Base-by-base conservation (phyloP, 2,888 invertebrate genomes). In the Acronicta aceris region DNA sequence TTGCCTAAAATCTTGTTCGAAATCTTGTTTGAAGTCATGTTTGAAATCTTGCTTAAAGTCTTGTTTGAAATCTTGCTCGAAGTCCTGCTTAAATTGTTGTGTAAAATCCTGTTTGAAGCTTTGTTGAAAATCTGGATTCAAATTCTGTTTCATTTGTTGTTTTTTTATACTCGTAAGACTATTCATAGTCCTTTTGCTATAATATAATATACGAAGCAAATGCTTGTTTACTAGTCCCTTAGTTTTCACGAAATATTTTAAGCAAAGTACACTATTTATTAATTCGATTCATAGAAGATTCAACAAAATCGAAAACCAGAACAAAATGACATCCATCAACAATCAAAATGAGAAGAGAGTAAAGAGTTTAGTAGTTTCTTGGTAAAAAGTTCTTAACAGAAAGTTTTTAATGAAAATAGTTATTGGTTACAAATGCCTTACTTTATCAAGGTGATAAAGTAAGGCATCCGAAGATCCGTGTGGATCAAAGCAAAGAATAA, bases 41-140 rank as follows among this genome's bases (percentile, higher is more conserved):
- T 38, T 38, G 7, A 38, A 38, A 38, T 38, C 38, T 38, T 38
- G 38, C 38, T 38, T 21, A 6, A 62, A 66, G 8, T 65, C 59
- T 40, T 47, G 47, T 30, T 47, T 54, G 15, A 68, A 66, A 27
- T 70, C 51, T n/a, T 51, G 50, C 5, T 69, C 56, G 12, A 66
- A 71, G 13, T 57, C 52, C 5, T 67, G 45, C 25, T 65, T 47
- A n/a, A 66, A 65, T 12, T 65, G 40, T 16, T 65, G 48, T 2
- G 42, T 52, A 33, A 52, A 45, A 5, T 51, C 40, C 10, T 51
- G 38, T 36, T 55, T 50, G 1, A 38, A 48, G n/a, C 38, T 38
- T n/a, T 43, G 52, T 33, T 47, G 38, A n/a, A 54, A 54, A 16
- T 47, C 54, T 16, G 38, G 25, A 13, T 27, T 54, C 6, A 16